Base-by-base conservation (phyloP, 2,797 vertebrate species). In the Alectoris magna region DNA sequence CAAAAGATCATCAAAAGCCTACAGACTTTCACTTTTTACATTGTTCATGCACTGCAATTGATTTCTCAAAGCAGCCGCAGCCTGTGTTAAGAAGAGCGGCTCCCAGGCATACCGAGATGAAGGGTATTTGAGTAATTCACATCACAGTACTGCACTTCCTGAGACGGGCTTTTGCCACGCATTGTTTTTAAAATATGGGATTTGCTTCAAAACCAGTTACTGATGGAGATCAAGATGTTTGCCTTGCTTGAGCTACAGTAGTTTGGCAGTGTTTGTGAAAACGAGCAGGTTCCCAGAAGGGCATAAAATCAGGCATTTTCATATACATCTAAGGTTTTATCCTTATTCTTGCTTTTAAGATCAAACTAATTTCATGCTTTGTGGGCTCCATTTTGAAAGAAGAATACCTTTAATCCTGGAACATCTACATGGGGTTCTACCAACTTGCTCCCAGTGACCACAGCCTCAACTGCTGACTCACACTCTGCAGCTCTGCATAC, bases 401-500 rank as follows among this genome's bases (percentile, higher is more conserved):
- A 66, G 89, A 91, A 55, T 31, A 75, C 39, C 73, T 80, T 77
- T 67, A 86, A 69, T 63, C 36, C 43, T 67, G 51, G 64, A 84
- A 86, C 22, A 58, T 23, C 39, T 77, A 41, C 27, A 16, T 36
- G 44, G 10, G 13, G 68, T 90, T 86, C 70, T 60, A 91, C 48
- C 73, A 70, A 2, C 67, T 41, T 48, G 10, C 19, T 73, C 60
- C 55, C 89, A 84, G 39, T 15, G 60, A 90, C 87, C 67, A 73
- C 67, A 95, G 87, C 72, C 69, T 93, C 81, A 80, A 2, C 15
- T n/a, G 72, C 71, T 82, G 91, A 92, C 70, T 94, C 90, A 90
- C 15, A 55, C n/a, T 56, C 34, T 43, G 56, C 39, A 78, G 48
- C 14, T 51, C 48, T 59, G 22, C 48, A 34, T 38, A 39, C 19